Base-by-base conservation (phyloP, 2,888 invertebrate species). In the Synergus gifuensis region DNA sequence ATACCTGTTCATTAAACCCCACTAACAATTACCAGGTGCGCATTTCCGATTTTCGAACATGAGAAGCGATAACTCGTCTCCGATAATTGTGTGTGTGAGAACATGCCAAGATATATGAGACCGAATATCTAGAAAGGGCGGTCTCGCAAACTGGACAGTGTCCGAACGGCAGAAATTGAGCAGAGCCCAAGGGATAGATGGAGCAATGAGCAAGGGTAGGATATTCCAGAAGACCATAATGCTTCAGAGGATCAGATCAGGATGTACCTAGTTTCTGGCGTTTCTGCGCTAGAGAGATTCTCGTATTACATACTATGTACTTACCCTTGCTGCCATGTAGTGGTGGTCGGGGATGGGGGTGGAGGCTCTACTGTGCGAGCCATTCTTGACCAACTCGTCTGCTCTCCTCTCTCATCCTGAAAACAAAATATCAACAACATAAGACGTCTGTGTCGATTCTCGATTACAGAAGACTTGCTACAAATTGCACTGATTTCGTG, bases 41-140 rank as follows among this genome's bases (percentile, higher is more conserved):
- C 12, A 28, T 28, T 62, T 5, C 1, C 54, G n/a, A 54, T 40
- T 73, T n/a, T 9, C 54, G 18, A 73, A 73, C 54, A 73, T 18
- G 73, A 49, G 36, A 36, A 73, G 36, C 54, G 73, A 73, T 54
- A 18, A 54, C 54, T 73, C 5, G 73, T 54, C 54, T 73, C 12
- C 40, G 40, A 73, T 73, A 73, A 54, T 54, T 18, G n/a, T 77
- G 76, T 79, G 78, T 77, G 77, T 77, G 78, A 78, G 73, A 67
- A 73, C 79, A 76, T 63, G 81, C 64, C 76, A 80, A 86, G 87
- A 89, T 87, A 88, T 88, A 88, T 86, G 88, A 83, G 83, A 83
- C 83, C 84, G 84, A 86, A 87, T 88, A 90, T 88, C 89, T 86
- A 83, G 85, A 89, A 89, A 79, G 84, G 90, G 89, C 89, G 90